phyloP scores from a whole-genome alignment of 2,888 invertebrate species.

The Sphaerophoria rueppellii region DNA sequence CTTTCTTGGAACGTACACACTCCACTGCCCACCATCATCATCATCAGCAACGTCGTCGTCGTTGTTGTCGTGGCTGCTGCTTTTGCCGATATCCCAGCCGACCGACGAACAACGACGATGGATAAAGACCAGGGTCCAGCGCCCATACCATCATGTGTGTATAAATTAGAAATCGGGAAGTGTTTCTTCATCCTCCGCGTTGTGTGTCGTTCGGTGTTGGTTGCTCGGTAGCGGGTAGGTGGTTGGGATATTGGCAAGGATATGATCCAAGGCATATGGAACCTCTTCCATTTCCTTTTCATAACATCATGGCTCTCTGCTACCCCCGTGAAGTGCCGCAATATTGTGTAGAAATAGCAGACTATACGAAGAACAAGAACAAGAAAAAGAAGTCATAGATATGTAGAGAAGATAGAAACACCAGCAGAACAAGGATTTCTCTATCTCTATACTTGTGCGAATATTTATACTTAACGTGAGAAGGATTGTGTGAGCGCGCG shows the following conservation, averaged over 20 bases:
- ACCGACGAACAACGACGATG: too few relatives aligned
- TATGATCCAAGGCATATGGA: conserved; percentile 39
- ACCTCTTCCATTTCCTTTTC: conserved; percentile 27
- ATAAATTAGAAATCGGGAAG: conserved; percentile 72
- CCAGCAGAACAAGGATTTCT: conserved; percentile 52
- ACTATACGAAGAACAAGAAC: conserved; percentile 57
- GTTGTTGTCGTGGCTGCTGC: not conserved
- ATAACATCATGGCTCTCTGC: not conserved
- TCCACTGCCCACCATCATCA: conserved; percentile 32
- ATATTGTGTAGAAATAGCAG: conserved; percentile 33
- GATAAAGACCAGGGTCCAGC: not conserved
- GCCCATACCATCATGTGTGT: conserved; percentile 41
- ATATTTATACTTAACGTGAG: not conserved
- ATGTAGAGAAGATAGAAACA: conserved; percentile 39
- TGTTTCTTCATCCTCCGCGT: conserved; percentile 46
- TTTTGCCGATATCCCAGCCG: conserved; percentile 10
- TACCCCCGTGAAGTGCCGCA: conserved; percentile 18
- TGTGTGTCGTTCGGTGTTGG: not conserved
- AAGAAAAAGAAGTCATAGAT: conserved; percentile 50
- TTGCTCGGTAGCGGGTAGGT: conserved; percentile 21
- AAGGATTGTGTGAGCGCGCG: conserved; percentile 70
- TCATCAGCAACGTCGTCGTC: not conserved
- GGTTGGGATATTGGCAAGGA: conserved; percentile 51
- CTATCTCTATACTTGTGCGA: conserved; percentile 1
- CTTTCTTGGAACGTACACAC: conserved; percentile 61